Evolutionary conservation across 2,888 invertebrate genomes (phyloP).

Genomic region (Agrypnus murinus): DNA sequence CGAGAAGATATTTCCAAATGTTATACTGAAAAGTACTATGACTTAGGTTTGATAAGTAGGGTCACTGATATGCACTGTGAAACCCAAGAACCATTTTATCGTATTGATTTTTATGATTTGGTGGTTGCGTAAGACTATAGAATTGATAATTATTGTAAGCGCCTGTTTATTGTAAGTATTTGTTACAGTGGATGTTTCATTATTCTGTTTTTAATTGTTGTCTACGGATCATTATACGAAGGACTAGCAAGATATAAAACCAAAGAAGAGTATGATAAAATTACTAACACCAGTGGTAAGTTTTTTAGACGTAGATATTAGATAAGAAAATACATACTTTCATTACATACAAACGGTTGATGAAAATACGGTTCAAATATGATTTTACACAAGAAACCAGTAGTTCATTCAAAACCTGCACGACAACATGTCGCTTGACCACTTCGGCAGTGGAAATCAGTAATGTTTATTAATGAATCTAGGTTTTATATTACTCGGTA

Average conservation of each 20-base stretch:
- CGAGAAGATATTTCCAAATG: background rate
- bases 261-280: constrained; percentile 29
- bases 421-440: too few species aligned
- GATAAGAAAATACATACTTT: too few species aligned
- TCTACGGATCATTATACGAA: constrained; percentile 33
- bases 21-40: background rate
- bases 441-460: too few species aligned
- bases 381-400: too few species aligned
- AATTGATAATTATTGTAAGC: too few species aligned
- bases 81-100: constrained; percentile 45
- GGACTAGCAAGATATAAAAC: constrained; percentile 25
- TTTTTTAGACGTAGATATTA: too few species aligned
- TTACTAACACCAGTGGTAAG: constrained; percentile 32
- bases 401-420: too few species aligned
- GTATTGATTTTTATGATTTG: constrained; percentile 57
- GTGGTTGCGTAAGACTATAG: constrained; percentile 55
- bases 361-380: too few species aligned
- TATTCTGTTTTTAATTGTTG: background rate
- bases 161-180: too few species aligned
- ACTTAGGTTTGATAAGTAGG: constrained; percentile 55
- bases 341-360: too few species aligned
- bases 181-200: background rate
- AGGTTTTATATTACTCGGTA: too few species aligned
- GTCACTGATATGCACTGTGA: constrained; percentile 58
- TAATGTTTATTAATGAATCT: too few species aligned